These are phyloP conservation scores for Promerops cafer DNA, from an alignment of 2,113 vertebrate species.

Conservation along the genomic window DNA sequence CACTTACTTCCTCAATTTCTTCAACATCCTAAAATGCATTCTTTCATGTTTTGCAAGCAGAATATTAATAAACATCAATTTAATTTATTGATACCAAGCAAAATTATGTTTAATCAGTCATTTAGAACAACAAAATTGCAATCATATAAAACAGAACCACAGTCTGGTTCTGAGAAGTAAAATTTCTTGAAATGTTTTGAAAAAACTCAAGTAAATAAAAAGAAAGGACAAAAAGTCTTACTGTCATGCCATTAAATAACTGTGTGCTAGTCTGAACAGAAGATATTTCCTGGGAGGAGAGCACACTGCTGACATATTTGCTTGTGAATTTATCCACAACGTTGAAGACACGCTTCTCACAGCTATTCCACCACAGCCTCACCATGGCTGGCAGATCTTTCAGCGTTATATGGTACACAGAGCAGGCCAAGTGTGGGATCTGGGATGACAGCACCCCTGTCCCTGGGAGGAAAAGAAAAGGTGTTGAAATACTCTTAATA, in stretches of 20 bases:
- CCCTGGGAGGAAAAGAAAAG: constrained; percentile 61
- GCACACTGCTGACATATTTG: constrained; percentile 87
- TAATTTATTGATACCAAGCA: background rate
- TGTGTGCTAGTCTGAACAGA: constrained; percentile 91
- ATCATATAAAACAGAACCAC: background rate
- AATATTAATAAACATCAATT: background rate
- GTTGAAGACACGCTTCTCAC: constrained; percentile 91
- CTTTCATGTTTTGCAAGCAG: background rate
- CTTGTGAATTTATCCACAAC: constrained; percentile 93
- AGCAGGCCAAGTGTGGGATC: constrained; percentile 91
- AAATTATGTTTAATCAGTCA: background rate
- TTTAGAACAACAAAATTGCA: background rate
- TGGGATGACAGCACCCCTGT: constrained; percentile 75
- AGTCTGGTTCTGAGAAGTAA: background rate
- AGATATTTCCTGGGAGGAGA: constrained; percentile 91
- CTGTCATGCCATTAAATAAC: constrained; percentile 92
- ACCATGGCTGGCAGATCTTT: constrained; percentile 97
- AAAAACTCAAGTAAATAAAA: background rate
- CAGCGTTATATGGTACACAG: constrained; percentile 88
- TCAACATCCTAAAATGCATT: background rate
- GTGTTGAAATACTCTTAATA: background rate
- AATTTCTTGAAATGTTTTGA: background rate
- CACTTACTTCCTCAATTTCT: background rate
- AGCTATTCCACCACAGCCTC: constrained; percentile 95
- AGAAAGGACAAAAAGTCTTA: constrained; percentile 25